Base-by-base conservation (phyloP, 2,888 invertebrate genomes). In the Phalera bucephala region DNA sequence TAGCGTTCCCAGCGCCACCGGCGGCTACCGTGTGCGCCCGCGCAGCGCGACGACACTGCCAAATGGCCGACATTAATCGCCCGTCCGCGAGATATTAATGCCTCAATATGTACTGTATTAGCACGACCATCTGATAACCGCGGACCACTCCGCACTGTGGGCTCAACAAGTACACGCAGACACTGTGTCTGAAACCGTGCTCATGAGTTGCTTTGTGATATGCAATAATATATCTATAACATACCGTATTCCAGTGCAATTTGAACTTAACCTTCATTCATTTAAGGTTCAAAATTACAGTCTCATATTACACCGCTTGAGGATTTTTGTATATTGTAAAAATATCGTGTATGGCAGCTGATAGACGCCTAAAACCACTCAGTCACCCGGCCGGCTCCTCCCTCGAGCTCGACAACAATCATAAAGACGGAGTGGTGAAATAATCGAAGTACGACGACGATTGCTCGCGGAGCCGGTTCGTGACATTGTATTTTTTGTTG, bases 91-190 rank as follows among this genome's bases (percentile, higher is more conserved):
- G 31, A 31, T 57, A 57, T 59, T 60, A 56, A 60, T 48, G 37
- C 32, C 36, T 26, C 58, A 47, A 59, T 57, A 61, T 49, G 41
- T 49, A 45, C 38, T 52, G 36, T 38, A 57, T 57, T 61, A 54
- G 44, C 39, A 31, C 31, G 11, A 30, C 20, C 34, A 43, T 48
- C 47, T 43, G 52, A 56, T 54, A 54, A 10, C 19, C 41, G 30
- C 26, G 28, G 10, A 31, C 13, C n/a, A 14, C 8, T 9, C 11
- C 32, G 4, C 22, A 9, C 19, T 19, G 4, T 12, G 20, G 2
- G 7, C 32, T 19, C 13, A 17, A 21, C 17, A 29, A 31, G 30
- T 40, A 47, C 54, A 6, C 41, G 32, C 28, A 33, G 21, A 9
- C 12, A 17, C 14, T 29, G 36, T 36, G 34, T 7, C 14, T 5